phyloP scores from a whole-genome alignment of 2,113 vertebrate species.

The Thermophis baileyi region DNA sequence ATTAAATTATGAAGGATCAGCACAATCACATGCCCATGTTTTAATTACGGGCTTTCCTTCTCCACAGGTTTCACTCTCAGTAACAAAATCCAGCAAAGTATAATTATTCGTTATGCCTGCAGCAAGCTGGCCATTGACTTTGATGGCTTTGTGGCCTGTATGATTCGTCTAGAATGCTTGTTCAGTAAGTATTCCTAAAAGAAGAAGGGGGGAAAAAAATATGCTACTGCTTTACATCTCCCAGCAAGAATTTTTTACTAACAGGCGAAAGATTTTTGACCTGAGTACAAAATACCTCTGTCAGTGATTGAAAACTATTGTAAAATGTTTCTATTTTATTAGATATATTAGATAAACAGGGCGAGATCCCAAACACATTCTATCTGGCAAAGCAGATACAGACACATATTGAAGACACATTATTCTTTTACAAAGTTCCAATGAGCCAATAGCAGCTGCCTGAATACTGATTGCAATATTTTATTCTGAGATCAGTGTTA shows the following conservation, averaged over 20 bases:
- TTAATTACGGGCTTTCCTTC: background rate
- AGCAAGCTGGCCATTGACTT: conserved; percentile 79
- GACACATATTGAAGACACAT: background rate
- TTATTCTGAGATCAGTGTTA: background rate
- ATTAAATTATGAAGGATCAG: background rate
- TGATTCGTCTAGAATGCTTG: conserved; percentile 83
- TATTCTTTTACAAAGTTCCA: background rate
- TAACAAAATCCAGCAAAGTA: conserved; percentile 77
- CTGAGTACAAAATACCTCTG: background rate
- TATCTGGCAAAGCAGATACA: background rate
- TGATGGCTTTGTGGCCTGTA: conserved; percentile 80
- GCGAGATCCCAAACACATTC: background rate
- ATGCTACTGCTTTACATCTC: background rate
- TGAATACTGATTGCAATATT: background rate
- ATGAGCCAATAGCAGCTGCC: background rate
- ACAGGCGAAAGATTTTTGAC: background rate
- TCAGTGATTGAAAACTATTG: background rate
- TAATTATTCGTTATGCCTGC: conserved; percentile 70
- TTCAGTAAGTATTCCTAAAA: conserved; percentile 78
- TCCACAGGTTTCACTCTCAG: conserved; percentile 80
- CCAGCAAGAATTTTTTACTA: background rate
- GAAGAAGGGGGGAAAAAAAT: rapidly evolving
- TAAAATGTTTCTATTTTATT: background rate
- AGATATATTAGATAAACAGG: background rate
- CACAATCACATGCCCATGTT: background rate